A percentile compares a stretch with the other conserved stretches of the same genome.
Conservation (phyloP, 2,113 vertebrate genomes). For the Microcebus ravelobensis region DNA sequence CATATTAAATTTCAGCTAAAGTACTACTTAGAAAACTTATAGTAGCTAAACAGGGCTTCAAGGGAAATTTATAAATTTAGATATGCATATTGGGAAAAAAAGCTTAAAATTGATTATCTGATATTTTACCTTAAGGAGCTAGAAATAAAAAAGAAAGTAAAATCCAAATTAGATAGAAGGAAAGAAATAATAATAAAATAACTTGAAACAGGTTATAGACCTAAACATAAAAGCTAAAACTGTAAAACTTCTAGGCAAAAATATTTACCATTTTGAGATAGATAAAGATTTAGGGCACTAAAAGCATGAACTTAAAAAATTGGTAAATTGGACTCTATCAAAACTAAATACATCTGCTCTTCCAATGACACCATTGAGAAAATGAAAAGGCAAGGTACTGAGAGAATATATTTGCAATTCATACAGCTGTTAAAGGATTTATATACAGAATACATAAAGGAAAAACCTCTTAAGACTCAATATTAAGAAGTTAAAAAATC, state of each 20-base stretch:
- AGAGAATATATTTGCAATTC: constrained; percentile 26
- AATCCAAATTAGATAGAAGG: neutral
- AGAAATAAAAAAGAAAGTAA: constrained; percentile 14
- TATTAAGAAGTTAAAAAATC: neutral
- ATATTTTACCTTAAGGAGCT: neutral
- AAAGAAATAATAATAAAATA: constrained; percentile 17
- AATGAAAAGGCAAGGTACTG: neutral
- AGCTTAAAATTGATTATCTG: neutral
- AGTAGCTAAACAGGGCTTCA: neutral
- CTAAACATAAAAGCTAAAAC: neutral
- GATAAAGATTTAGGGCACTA: neutral
- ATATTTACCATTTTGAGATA: neutral
- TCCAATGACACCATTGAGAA: neutral
- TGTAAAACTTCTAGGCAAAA: neutral
- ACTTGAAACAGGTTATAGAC: neutral
- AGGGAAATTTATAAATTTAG: neutral
- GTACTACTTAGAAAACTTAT: neutral
- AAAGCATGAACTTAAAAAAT: constrained; percentile 3
- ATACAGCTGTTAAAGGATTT: neutral
- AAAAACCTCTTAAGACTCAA: neutral
- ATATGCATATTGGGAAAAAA: neutral
- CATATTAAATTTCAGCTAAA: neutral
- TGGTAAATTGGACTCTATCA: neutral
- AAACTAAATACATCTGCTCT: neutral
- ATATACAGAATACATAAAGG: neutral